These are phyloP conservation scores for Liasis olivaceus DNA, from an alignment of 2,797 vertebrate genomes.

Conservation along the genomic window DNA sequence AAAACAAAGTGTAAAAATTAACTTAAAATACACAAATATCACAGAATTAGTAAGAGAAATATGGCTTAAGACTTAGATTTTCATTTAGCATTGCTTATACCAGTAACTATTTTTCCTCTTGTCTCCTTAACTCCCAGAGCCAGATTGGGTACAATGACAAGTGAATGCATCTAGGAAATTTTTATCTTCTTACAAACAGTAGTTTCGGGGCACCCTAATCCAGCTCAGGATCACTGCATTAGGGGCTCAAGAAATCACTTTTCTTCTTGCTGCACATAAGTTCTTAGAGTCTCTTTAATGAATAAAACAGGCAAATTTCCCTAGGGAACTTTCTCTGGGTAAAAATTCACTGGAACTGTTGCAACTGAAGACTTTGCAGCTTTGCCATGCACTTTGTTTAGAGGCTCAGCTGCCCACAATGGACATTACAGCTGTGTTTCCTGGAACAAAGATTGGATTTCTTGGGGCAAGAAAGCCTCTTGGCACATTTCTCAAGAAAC, in stretches of 20 bases:
- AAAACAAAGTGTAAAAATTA: background rate
- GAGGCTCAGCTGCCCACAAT: constrained; percentile 49
- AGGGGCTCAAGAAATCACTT: background rate
- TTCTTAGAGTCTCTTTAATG: constrained; percentile 15
- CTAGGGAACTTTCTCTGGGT: constrained; percentile 15
- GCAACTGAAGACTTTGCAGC: constrained; percentile 16
- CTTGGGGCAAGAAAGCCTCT: constrained; percentile 13
- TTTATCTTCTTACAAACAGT: background rate
- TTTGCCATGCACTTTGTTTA: constrained; percentile 48
- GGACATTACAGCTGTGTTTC: constrained; percentile 45
- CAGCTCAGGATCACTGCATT: background rate
- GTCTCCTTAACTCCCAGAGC: background rate
- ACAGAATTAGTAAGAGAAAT: background rate
- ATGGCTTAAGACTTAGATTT: background rate
- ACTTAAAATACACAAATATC: background rate
- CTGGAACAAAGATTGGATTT: constrained; percentile 41
- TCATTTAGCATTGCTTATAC: background rate
- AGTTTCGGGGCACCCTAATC: background rate
- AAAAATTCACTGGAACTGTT: background rate
- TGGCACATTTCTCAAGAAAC: background rate
- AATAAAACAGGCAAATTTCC: constrained; percentile 8
- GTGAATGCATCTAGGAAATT: background rate
- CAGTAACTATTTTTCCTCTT: no score
- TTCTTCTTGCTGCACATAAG: background rate
- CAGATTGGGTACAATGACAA: background rate